These are phyloP conservation scores for Solenodon paradoxus DNA, from an alignment of 2,113 vertebrate species.

Conservation along the genomic window DNA sequence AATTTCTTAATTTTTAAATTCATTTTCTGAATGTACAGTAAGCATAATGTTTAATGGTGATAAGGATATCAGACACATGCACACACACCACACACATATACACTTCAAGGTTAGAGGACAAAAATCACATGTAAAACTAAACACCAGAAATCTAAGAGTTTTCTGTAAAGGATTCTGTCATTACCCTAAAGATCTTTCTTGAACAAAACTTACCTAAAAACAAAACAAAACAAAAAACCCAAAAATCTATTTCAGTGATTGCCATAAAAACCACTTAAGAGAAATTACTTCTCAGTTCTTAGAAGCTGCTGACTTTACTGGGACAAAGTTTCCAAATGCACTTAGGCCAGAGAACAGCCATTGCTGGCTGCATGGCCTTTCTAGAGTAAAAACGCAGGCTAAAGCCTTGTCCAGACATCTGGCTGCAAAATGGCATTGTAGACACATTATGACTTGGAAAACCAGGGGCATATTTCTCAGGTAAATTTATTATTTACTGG, in stretches of 20 bases:
- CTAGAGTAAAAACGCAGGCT: fast-evolving
- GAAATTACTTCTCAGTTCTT: neutral
- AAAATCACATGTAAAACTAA: neutral
- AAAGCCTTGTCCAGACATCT: neutral
- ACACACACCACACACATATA: neutral
- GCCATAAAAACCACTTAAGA: neutral
- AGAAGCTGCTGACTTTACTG: neutral
- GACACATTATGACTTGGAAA: neutral
- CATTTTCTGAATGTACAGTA: neutral
- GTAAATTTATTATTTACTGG: neutral
- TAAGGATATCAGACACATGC: neutral
- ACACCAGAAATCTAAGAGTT: neutral
- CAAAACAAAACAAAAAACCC: too few species aligned
- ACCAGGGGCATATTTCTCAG: neutral
- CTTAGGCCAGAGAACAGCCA: neutral
- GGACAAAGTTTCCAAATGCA: neutral
- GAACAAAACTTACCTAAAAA: neutral
- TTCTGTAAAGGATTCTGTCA: neutral
- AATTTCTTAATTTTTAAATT: slow-evolving; percentile 32
- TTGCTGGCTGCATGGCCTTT: neutral
- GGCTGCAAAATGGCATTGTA: neutral
- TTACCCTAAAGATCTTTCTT: slow-evolving; percentile 7
- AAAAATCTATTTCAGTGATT: neutral
- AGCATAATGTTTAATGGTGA: neutral
- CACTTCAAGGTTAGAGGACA: neutral